These are phyloP conservation scores for Holothuria glaberrima DNA, from an alignment of 35 echinoderm and acorn worm species.

Conservation along the genomic window DNA sequence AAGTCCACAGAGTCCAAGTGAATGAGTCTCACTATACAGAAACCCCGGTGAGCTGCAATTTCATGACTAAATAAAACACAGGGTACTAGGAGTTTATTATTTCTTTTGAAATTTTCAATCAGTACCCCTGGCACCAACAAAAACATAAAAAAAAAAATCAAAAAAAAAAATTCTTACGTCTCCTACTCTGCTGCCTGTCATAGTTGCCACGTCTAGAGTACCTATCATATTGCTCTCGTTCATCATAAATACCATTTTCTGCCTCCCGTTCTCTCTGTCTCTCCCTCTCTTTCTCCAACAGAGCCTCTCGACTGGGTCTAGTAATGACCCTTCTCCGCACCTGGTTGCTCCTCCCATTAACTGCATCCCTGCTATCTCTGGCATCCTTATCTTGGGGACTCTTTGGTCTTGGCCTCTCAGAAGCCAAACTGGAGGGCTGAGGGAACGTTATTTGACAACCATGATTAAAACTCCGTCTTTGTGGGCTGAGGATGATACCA, in stretches of 20 bases:
- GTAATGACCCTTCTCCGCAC: conserved; percentile 80
- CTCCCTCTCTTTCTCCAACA: conserved; percentile 49
- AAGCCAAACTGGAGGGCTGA: conserved; percentile 20
- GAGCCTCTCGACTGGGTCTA: conserved; percentile 11
- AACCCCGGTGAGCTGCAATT: too few relatives aligned
- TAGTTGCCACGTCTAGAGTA: conserved; percentile 28
- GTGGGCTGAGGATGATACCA: conserved; percentile 95
- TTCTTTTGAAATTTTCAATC: too few relatives aligned
- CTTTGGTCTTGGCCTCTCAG: conserved; percentile 16
- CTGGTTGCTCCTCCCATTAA: conserved; percentile 25
- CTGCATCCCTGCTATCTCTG: conserved; percentile 27
- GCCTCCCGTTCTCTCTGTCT: conserved; percentile 9
- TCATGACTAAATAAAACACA: too few relatives aligned
- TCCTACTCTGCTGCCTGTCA: neutral
- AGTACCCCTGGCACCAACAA: too few relatives aligned
- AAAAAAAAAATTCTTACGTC: neutral
- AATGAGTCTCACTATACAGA: too few relatives aligned
- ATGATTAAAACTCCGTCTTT: conserved; percentile 96
- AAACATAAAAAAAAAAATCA: too few relatives aligned
- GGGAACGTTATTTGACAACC: conserved; percentile 80
- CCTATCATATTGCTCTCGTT: conserved; percentile 22
- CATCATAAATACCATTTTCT: conserved; percentile 48
- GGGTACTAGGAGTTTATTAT: too few relatives aligned
- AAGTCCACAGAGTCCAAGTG: too few relatives aligned
- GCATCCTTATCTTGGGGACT: conserved; percentile 23